These are phyloP conservation scores for Subacronicta megacephala DNA, from an alignment of 2,888 invertebrate species.

Conservation along the genomic window DNA sequence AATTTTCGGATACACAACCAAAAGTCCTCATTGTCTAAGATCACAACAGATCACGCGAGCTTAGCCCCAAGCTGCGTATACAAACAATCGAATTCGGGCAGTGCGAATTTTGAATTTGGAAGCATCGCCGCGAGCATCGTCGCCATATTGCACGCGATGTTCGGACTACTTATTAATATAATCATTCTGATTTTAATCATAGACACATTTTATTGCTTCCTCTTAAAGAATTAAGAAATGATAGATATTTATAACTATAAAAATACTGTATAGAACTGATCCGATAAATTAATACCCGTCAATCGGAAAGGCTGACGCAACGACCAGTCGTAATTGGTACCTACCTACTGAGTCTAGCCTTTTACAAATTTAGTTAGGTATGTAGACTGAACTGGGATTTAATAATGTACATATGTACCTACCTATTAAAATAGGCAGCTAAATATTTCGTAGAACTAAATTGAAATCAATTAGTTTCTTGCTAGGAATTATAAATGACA, in stretches of 20 bases:
- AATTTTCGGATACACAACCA: slow-evolving; percentile 43
- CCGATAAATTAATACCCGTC: slow-evolving; percentile 21
- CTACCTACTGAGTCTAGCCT: slow-evolving; percentile 27
- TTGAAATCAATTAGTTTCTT: background rate
- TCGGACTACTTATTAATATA: slow-evolving; percentile 58
- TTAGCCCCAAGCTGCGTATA: slow-evolving; percentile 61
- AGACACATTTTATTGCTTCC: slow-evolving; percentile 18
- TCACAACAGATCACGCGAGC: slow-evolving; percentile 72
- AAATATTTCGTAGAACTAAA: background rate
- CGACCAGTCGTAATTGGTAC: slow-evolving; percentile 33
- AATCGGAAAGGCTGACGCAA: slow-evolving; percentile 17
- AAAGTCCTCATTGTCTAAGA: slow-evolving; percentile 61
- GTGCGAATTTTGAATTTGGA: slow-evolving; percentile 72
- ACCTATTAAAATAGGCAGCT: background rate
- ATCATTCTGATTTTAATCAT: slow-evolving; percentile 42
- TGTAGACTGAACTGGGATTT: background rate
- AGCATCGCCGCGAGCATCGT: slow-evolving; percentile 71
- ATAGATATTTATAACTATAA: slow-evolving; percentile 32
- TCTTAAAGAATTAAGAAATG: slow-evolving; percentile 25
- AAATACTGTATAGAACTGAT: slow-evolving; percentile 20
- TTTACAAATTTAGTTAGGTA: background rate
- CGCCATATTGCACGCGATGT: slow-evolving; percentile 83
- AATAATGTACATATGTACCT: too few species aligned
- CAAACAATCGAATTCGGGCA: slow-evolving; percentile 52
- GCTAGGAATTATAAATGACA: too few species aligned